phyloP scores from a whole-genome alignment of 1,140 invertebrate species.

The Diplogasteroides magnus region DNA sequence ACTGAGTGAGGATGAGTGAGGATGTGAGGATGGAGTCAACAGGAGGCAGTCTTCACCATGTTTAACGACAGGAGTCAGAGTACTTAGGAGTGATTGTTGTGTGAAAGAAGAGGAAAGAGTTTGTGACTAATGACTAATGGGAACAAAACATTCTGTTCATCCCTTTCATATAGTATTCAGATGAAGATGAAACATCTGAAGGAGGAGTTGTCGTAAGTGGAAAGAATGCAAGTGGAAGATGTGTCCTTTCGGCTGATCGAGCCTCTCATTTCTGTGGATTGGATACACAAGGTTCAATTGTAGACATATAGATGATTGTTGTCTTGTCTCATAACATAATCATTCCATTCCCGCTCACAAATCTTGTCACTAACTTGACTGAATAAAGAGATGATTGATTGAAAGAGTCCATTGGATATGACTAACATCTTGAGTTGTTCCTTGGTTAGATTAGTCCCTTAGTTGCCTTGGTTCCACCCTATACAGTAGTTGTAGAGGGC shows the following conservation, averaged over 20 bases:
- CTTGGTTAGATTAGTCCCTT: slow-evolving; percentile 6
- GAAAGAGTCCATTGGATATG: slow-evolving; percentile 1
- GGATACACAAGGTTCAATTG: slow-evolving; percentile 53
- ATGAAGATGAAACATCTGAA: background rate
- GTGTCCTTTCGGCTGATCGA: slow-evolving; percentile 52
- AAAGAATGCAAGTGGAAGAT: slow-evolving; percentile 42
- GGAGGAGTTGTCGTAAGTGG: slow-evolving; percentile 13
- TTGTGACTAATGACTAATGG: background rate
- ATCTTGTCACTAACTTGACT: background rate
- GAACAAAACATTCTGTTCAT: background rate
- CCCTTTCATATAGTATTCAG: background rate
- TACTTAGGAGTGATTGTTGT: slow-evolving; percentile 1
- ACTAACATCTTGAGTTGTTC: slow-evolving; percentile 13
- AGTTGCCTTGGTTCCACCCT: background rate
- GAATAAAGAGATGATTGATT: slow-evolving; percentile 9
- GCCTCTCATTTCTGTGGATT: slow-evolving; percentile 53
- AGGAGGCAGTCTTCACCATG: too few species aligned
- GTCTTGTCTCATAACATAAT: background rate
- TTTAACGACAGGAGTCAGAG: too few species aligned
- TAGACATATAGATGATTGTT: slow-evolving; percentile 11
- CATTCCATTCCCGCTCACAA: background rate
- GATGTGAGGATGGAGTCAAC: background rate
- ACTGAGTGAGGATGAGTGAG: background rate
- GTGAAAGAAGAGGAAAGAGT: background rate
- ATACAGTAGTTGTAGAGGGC: too few species aligned